phyloP scores from a whole-genome alignment of 2,888 invertebrate species.

The Rotaria sp. region DNA sequence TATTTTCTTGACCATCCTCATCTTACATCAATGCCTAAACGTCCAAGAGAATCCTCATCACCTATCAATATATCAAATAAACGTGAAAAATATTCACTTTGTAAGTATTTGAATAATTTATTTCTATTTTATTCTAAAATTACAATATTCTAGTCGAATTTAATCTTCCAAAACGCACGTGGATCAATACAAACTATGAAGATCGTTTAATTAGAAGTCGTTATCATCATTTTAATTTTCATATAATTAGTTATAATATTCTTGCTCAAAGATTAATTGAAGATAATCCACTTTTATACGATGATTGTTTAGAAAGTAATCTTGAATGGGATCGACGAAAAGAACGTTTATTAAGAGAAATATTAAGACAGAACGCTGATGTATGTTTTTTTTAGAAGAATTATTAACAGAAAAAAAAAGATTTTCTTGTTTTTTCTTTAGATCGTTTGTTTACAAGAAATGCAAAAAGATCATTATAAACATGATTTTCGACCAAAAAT shows the following conservation, averaged over 20 bases:
- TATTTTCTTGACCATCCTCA: not conserved
- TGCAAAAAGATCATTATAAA: conserved; percentile 69
- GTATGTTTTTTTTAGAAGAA: conserved; percentile 54
- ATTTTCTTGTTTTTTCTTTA: conserved; percentile 54
- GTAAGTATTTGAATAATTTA: not conserved
- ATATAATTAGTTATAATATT: conserved; percentile 66
- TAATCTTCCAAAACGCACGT: not conserved
- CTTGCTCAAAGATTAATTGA: conserved; percentile 74
- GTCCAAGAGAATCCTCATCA: not conserved
- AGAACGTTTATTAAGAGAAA: conserved; percentile 60
- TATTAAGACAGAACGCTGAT: conserved; percentile 61
- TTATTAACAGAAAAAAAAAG: not conserved
- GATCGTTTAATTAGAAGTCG: not conserved
- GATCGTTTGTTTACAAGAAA: conserved; percentile 82
- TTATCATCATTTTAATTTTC: conserved; percentile 32
- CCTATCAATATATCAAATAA: not conserved
- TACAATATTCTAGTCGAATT: not conserved
- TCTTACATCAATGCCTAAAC: not conserved
- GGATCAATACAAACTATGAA: not conserved
- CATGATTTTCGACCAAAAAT: conserved; percentile 61
- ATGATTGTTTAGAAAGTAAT: conserved; percentile 55
- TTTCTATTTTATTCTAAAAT: not conserved
- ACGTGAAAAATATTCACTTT: not conserved
- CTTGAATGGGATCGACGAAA: conserved; percentile 69
- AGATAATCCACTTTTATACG: conserved; percentile 69